phyloP scores from a whole-genome alignment of 2,113 vertebrate genomes.

The Ciconia maguari region DNA sequence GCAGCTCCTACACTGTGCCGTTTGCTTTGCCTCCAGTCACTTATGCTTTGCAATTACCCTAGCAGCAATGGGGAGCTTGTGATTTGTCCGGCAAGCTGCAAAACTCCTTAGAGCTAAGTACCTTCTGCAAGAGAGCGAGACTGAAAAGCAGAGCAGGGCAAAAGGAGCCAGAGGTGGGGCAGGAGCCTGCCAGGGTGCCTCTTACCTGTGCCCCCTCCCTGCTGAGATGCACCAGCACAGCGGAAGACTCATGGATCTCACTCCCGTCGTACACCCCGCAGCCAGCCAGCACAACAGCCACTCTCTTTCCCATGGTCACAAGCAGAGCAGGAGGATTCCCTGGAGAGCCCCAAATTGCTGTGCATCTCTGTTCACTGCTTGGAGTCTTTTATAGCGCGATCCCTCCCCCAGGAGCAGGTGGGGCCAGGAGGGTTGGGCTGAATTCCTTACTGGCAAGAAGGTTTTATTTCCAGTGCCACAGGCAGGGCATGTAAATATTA shows the following conservation, averaged over 20 bases:
- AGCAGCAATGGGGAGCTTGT: rapidly evolving
- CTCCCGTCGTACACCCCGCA: conserved; percentile 87
- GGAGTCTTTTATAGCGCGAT: neutral
- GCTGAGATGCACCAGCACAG: conserved; percentile 85
- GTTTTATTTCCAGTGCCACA: conserved; percentile 2
- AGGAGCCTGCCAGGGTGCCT: neutral
- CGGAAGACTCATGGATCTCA: conserved; percentile 85
- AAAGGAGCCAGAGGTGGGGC: neutral
- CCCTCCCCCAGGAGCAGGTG: conserved; percentile 8
- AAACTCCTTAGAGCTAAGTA: neutral
- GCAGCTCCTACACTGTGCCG: neutral
- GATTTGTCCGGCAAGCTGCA: neutral
- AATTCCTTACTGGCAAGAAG: neutral
- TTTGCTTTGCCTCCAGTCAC: neutral
- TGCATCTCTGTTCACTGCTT: neutral
- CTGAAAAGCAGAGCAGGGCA: neutral
- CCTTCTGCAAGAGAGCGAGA: neutral
- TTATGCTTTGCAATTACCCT: neutral
- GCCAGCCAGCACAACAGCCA: conserved; percentile 84
- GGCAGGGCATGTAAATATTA: conserved; percentile 15
- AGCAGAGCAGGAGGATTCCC: neutral
- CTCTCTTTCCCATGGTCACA: conserved; percentile 74
- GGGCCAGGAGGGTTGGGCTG: neutral
- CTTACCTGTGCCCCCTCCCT: conserved; percentile 84
- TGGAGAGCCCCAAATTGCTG: neutral